phyloP scores from a whole-genome alignment of 2,888 invertebrate species.

The Cheilosia scutellata region DNA sequence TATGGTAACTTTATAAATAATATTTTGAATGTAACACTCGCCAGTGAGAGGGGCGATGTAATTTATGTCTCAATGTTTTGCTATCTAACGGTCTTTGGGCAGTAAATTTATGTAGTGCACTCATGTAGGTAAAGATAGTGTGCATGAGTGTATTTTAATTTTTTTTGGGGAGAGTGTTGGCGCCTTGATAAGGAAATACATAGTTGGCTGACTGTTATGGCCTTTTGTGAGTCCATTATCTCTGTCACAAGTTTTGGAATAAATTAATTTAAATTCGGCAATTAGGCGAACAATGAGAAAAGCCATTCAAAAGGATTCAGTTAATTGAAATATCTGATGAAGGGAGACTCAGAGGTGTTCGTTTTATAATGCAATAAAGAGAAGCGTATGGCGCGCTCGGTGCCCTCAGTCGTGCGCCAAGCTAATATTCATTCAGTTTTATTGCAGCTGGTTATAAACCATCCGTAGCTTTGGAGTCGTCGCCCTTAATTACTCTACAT shows the following conservation, averaged over 20 bases:
- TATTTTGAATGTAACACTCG: constrained; percentile 47
- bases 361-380: constrained; percentile 45
- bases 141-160: constrained; percentile 35
- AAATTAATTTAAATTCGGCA: constrained; percentile 56
- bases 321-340: constrained; percentile 64
- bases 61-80: constrained; percentile 58
- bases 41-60: constrained; percentile 22
- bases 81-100: constrained; percentile 42
- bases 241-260: constrained; percentile 40
- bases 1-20: constrained; percentile 52
- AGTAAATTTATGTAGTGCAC: constrained; percentile 37
- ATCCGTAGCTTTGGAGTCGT: too few relatives aligned
- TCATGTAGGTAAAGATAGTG: constrained; percentile 61
- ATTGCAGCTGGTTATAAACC: too few relatives aligned
- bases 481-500: too few relatives aligned
- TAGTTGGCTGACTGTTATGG: constrained; percentile 7
- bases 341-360: constrained; percentile 23
- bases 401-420: too few relatives aligned
- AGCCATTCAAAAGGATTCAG: constrained; percentile 26
- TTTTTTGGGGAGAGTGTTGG: constrained; percentile 29
- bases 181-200: constrained; percentile 41
- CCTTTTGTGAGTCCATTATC: constrained; percentile 45
- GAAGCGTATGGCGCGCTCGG: background rate
- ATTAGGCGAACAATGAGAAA: constrained; percentile 32
- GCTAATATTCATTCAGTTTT: too few relatives aligned